Evolutionary conservation across 2,888 invertebrate genomes (phyloP).

Genomic region (Steromphala cineraria): DNA sequence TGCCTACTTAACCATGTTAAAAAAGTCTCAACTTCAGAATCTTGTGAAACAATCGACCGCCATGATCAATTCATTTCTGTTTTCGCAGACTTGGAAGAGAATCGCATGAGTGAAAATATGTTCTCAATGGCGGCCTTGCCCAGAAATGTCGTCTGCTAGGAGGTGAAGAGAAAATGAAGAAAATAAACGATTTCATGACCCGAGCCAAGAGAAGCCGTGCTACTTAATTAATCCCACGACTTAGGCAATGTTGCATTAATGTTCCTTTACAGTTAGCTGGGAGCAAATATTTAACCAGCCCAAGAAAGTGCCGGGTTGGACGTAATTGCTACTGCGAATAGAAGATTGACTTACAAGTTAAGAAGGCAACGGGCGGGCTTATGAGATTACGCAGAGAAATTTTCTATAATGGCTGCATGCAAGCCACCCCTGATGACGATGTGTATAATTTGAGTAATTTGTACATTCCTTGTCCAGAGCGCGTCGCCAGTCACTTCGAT

Average conservation of each 20-base stretch:
- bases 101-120: slow-evolving; percentile 6
- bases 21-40: not conserved
- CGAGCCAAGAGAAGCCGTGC: not conserved
- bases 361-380: slow-evolving; percentile 17
- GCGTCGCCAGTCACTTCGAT: slow-evolving; percentile 16
- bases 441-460: slow-evolving; percentile 20
- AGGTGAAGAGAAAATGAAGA: slow-evolving; percentile 13
- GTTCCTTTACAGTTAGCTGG: slow-evolving; percentile 24
- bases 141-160: slow-evolving; percentile 3
- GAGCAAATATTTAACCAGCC: slow-evolving; percentile 20
- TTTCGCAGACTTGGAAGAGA: slow-evolving; percentile 12
- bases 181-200: slow-evolving; percentile 20
- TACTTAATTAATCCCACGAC: slow-evolving; percentile 23
- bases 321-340: slow-evolving; percentile 18
- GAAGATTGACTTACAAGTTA: slow-evolving; percentile 25
- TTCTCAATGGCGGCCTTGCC: not conserved
- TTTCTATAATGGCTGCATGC: slow-evolving; percentile 19
- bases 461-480: not conserved
- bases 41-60: slow-evolving; percentile 4
- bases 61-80: slow-evolving; percentile 17
- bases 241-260: slow-evolving; percentile 22
- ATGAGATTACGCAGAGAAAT: slow-evolving; percentile 11
- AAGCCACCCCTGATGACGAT: slow-evolving; percentile 2
- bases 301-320: not conserved
- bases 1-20: not conserved